Conservation (phyloP, 2,113 vertebrate species). For the Calidris pygmaea region DNA sequence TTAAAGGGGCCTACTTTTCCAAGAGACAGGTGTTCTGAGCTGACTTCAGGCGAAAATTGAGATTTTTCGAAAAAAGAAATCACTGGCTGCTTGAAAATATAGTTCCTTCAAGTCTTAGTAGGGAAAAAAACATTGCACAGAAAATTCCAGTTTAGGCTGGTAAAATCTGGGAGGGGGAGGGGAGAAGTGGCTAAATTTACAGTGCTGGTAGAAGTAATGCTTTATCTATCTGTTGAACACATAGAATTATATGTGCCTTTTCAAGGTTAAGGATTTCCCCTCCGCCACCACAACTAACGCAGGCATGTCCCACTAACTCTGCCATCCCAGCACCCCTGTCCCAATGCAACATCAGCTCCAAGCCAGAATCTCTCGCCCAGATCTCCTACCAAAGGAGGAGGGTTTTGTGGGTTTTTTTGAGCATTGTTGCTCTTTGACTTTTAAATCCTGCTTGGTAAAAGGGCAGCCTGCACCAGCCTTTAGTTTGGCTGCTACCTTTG, state of each 20-base stretch:
- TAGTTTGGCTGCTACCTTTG: not conserved
- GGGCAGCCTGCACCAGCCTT: not conserved
- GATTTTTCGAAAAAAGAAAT: not conserved
- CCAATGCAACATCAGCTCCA: not conserved
- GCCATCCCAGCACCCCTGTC: not conserved
- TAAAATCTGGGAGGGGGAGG: not conserved
- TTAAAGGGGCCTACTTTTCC: constrained; percentile 22
- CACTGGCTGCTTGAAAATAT: not conserved
- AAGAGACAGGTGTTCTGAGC: constrained; percentile 13
- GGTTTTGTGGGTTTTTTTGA: not conserved
- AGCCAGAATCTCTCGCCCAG: not conserved
- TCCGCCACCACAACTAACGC: not conserved
- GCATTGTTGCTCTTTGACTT: not conserved
- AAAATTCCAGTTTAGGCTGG: not conserved
- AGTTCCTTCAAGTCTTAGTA: not conserved
- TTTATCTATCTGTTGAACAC: not conserved
- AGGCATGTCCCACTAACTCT: not conserved
- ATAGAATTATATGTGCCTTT: not conserved
- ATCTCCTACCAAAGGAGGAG: not conserved
- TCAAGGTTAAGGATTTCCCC: not conserved
- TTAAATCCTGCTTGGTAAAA: not conserved
- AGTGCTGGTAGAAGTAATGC: not conserved
- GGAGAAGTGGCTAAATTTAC: not conserved
- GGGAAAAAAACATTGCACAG: not conserved
- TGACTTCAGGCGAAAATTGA: not conserved